Conservation (phyloP, 1,140 invertebrate species). For the Drosophila melanogaster region Release_6_plus_ISO1_MT NC_004354.4:402001-402500, state of each 20-base stretch:
- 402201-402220: slow-evolving; percentile 60
- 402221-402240: not conserved
- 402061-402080: not conserved
- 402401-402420: slow-evolving; percentile 24
- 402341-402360: not conserved
- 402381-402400: slow-evolving; percentile 17
- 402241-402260: slow-evolving; percentile 3
- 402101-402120: no score
- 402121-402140: slow-evolving; percentile 18
- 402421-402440: slow-evolving; percentile 29
- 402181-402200: slow-evolving; percentile 78
- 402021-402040: no score
- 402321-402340: slow-evolving; percentile 73
- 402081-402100: not conserved
- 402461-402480: slow-evolving; percentile 77
- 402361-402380: not conserved
- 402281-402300: not conserved
- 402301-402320: slow-evolving; percentile 64
- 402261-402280: not conserved
- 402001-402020: no score
- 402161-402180: slow-evolving; percentile 27
- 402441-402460: slow-evolving; percentile 50
- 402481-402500: slow-evolving; percentile 78
- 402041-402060: no score
- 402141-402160: slow-evolving; percentile 45